Base-by-base conservation (phyloP, 64 coral and sea anemone genomes). In the Montipora capricornis region DNA sequence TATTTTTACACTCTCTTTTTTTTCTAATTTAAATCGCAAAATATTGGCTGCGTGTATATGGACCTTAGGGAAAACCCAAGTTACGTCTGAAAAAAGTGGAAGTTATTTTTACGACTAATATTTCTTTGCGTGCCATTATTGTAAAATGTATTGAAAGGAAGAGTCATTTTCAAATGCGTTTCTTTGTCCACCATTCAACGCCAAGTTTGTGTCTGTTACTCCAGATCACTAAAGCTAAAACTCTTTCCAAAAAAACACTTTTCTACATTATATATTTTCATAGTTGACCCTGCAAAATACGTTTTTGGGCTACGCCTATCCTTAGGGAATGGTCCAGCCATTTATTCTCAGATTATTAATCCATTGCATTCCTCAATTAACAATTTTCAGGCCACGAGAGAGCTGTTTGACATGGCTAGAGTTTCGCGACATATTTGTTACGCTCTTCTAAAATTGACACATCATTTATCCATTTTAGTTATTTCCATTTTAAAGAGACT, bases 361-460 rank as follows among this genome's bases (percentile, higher is more conserved):
- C 66, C 66, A 19, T 20, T 6, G 1, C 19, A 20, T 71, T 86
- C 44, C 50, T 86, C 5, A 19, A 12, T 0, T 8, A 7, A 51
- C 15, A 86, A 49, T 70, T 86, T 66, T 24, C 12, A 64, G 47
- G 10, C 68, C n/a, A 7, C 82, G 20, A 85, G 44, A 85, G 4
- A 62, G 20, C 49, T 85, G 82, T 85, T 85, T 85, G 62, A 69
- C 26, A 69, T 70, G 64, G 60, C 61, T 67, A 4, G 37, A 67
- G 26, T 37, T 37, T 37, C 5, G 44, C 67, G 46, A 29, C 81
- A 84, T 71, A 86, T n/a, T 17, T 5, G 1, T 49, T 19, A 22
- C 14, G 19, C 4, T 2, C 20, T 7, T 20, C 68, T 20, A 71
- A 15, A 71, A 7, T 71, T 71, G 68, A 71, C 68, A 8, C 61